These are phyloP conservation scores for Crenichthys baileyi DNA, from an alignment of 2,797 vertebrate genomes.

Conservation along the genomic window DNA sequence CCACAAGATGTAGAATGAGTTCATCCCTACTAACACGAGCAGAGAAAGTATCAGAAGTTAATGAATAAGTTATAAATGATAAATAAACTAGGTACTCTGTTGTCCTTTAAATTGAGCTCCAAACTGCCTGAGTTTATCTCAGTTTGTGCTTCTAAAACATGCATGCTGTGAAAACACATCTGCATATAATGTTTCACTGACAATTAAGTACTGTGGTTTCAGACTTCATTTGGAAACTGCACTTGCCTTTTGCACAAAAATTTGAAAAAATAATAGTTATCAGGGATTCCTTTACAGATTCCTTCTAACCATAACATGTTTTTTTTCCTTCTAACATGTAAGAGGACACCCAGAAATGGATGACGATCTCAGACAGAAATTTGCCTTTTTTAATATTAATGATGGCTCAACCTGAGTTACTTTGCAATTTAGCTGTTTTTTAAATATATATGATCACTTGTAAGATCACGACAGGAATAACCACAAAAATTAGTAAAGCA, in stretches of 20 bases:
- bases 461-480: background rate
- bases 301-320: too few relatives aligned
- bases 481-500: background rate
- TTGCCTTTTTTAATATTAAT: background rate
- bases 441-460: background rate
- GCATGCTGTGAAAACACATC: background rate
- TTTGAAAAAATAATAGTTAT: background rate
- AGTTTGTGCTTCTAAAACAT: constrained; percentile 4
- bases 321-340: background rate
- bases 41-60: background rate
- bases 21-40: background rate
- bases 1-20: background rate
- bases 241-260: background rate
- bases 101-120: background rate
- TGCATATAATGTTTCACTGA: background rate
- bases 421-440: background rate
- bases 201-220: background rate
- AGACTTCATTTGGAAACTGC: background rate
- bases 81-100: background rate
- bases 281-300: background rate
- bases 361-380: background rate
- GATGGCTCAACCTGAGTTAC: background rate
- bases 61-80: background rate
- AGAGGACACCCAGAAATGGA: background rate
- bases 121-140: background rate